Base-by-base conservation (phyloP, 2,797 vertebrate genomes). In the Simalia tracyae region DNA sequence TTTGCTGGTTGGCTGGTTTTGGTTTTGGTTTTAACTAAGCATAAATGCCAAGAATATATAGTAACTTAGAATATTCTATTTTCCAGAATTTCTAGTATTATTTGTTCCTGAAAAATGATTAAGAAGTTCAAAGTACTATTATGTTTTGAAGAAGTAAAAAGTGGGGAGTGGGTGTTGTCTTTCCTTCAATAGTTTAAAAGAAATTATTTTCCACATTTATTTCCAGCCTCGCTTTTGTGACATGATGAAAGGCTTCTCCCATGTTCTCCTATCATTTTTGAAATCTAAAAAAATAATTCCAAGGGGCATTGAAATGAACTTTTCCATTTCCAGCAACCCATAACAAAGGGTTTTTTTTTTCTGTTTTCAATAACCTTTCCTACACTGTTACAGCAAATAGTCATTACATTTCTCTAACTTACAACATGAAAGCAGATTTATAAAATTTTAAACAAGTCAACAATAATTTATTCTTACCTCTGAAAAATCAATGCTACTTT, bases 231-330 rank as follows among this genome's bases (percentile, higher is more conserved):
- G 8, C 92, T 59, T 17, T 17, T 68, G 28, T 11, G 31, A 8
- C 7, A n/a, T 12, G 1, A 8, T 1, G 24, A 7, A 10, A 7
- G 1, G 42, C 0, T 59, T 28, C 26, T 87, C 86, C 12, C 1
- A 0, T 89, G 22, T 93, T 95, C 68, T 88, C 0, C 50, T 91
- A 61, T 31, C n/a, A 88, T 81, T 94, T 94, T 61, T 90, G 86
- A 15, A 91, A 88, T 95, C 91, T 68, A 91, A 94, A 64, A n/a
- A 94, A 94, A 63, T 91, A 94, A 87, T 93, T 14, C 93, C 86
- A 89, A 86, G 59, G 87, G 60, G 68, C 12, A 95, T 91, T 90
- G 93, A 93, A 91, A 88, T 87, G 24, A 94, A 57, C 36, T 95
- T 95, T 94, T 24, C 54, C 42, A 91, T 92, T 96, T 94, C 42